A percentile compares a stretch with the other conserved stretches of the same genome.
These are phyloP conservation scores for Clarias batrachus DNA, from an alignment of 2,113 vertebrate species.

Conservation along the genomic window DNA sequence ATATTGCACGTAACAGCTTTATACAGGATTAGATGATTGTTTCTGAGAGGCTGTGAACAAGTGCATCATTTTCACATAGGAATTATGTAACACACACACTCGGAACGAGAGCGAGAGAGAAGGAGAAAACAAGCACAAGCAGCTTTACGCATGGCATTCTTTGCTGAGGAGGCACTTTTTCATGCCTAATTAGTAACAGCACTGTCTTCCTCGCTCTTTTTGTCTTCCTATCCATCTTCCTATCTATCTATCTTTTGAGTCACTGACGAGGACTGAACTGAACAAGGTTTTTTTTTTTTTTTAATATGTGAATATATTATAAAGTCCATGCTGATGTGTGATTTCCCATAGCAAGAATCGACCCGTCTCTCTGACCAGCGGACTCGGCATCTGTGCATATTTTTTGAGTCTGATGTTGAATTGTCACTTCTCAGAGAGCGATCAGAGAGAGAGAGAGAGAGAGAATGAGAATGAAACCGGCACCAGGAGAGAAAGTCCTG, in stretches of 20 bases:
- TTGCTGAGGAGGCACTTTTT: constrained; percentile 45
- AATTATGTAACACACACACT: constrained; percentile 36
- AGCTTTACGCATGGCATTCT: constrained; percentile 16
- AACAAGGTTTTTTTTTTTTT: neutral
- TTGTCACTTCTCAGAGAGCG: constrained; percentile 24
- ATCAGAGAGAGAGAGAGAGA: neutral
- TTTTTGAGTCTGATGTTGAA: constrained; percentile 16
- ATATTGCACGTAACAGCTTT: constrained; percentile 26
- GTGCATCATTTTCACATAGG: constrained; percentile 40
- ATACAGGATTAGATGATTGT: constrained; percentile 45
- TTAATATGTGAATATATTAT: too few species aligned
- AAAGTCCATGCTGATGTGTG: neutral
- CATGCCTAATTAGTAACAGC: constrained; percentile 41
- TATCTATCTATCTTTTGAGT: neutral
- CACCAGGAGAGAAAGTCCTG: constrained; percentile 25
- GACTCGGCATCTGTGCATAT: neutral
- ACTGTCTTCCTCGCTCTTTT: constrained; percentile 12
- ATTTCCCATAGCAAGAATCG: neutral
- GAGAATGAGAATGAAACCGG: constrained; percentile 10
- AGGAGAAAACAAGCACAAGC: neutral
- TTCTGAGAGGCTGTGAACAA: constrained; percentile 56
- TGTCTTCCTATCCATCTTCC: constrained; percentile 4
- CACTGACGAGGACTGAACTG: neutral
- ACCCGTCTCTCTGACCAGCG: neutral
- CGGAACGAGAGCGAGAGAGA: neutral